These are phyloP conservation scores for Brachyhypopomus gauderio DNA, from an alignment of 2,113 vertebrate species.

Conservation along the genomic window DNA sequence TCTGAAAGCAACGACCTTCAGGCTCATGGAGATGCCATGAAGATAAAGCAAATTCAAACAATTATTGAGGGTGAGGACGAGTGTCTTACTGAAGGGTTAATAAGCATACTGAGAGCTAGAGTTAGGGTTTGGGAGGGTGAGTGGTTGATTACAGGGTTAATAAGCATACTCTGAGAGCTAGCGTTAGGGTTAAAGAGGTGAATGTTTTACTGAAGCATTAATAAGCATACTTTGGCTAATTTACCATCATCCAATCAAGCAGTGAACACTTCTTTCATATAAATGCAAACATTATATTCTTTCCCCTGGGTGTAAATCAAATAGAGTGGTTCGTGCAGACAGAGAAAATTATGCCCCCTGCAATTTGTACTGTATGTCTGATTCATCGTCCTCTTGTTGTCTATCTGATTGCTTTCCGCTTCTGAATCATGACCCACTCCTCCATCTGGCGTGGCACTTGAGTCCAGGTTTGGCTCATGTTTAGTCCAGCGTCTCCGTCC, in stretches of 20 bases:
- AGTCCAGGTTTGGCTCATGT: background rate
- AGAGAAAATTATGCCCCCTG: background rate
- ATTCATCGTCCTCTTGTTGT: background rate
- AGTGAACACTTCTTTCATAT: constrained; percentile 2
- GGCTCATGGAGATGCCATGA: too few relatives aligned
- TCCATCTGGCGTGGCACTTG: background rate
- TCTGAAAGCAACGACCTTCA: too few relatives aligned
- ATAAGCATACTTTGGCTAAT: background rate
- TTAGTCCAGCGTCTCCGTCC: background rate
- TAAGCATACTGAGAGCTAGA: too few relatives aligned
- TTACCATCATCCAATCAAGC: constrained; percentile 20
- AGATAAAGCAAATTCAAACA: too few relatives aligned
- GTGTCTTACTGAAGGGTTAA: too few relatives aligned
- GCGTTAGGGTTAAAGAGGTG: too few relatives aligned
- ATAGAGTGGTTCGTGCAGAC: background rate
- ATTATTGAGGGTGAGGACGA: too few relatives aligned
- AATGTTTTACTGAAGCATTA: too few relatives aligned
- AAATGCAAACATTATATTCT: background rate
- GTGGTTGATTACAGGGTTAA: too few relatives aligned
- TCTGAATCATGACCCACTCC: background rate
- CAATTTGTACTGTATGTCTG: background rate
- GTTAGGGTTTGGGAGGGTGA: too few relatives aligned
- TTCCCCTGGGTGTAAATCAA: background rate
- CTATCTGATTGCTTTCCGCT: background rate
- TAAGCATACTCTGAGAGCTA: too few relatives aligned